Evolutionary conservation across 1,140 invertebrate genomes (phyloP).

Genomic region (Bombus sylvicola): DNA sequence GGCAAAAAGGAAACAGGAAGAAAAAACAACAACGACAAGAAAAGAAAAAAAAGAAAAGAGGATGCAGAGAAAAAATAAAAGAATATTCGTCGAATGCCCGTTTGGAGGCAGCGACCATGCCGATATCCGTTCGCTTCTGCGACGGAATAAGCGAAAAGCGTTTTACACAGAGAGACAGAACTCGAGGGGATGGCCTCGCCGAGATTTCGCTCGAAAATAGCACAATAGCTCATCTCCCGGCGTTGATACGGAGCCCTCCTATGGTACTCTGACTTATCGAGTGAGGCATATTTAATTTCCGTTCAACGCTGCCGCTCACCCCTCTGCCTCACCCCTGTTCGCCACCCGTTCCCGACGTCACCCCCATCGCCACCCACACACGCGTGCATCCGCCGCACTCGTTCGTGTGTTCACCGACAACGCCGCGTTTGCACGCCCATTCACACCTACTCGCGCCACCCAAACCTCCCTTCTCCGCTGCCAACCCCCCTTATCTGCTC

Average conservation of each 20-base stretch:
- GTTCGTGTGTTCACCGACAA: not conserved
- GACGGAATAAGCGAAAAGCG: conserved; percentile 66
- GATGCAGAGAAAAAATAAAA: not conserved
- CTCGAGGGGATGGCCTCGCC: conserved; percentile 67
- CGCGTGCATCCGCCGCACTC: conserved; percentile 21
- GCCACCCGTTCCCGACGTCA: conserved; percentile 6
- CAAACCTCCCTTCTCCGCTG: not conserved
- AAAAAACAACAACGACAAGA: not conserved
- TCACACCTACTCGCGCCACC: conserved; percentile 39
- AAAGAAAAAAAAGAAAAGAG: not conserved
- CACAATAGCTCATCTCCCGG: conserved; percentile 83
- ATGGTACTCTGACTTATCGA: conserved; percentile 81
- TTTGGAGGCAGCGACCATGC: conserved; percentile 40
- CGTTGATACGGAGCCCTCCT: conserved; percentile 77
- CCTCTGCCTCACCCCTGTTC: not conserved
- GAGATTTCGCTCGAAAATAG: conserved; percentile 81
- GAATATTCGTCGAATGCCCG: conserved; percentile 18
- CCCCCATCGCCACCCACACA: conserved; percentile 25
- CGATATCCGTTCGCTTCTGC: conserved; percentile 52
- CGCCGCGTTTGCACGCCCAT: conserved; percentile 45
- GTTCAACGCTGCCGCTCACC: conserved; percentile 68
- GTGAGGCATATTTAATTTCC: conserved; percentile 84
- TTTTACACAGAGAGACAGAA: conserved; percentile 60
- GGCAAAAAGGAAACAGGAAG: not conserved
- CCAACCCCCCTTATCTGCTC: conserved; percentile 78